Evolutionary conservation across 2,888 invertebrate species (phyloP).

Genomic region (Apamea monoglypha): DNA sequence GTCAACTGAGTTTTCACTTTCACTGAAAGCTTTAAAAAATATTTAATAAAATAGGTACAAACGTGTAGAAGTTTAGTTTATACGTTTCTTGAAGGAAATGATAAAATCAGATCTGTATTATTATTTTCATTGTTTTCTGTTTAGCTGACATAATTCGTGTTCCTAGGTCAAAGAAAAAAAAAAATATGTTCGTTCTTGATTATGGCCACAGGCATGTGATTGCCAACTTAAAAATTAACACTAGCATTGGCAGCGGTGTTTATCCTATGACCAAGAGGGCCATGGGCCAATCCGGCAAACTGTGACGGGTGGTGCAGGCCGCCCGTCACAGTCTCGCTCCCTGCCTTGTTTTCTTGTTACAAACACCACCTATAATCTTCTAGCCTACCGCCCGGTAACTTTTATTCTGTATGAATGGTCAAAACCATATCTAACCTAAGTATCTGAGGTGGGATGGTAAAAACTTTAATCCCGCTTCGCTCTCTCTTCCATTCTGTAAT

Average conservation of each 20-base stretch:
- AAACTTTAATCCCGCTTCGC: background rate
- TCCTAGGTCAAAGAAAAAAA: background rate
- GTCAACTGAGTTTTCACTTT: slow-evolving; percentile 44
- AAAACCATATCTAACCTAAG: background rate
- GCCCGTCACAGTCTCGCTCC: background rate
- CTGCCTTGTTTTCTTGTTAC: background rate
- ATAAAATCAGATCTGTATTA: background rate
- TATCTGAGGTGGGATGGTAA: background rate
- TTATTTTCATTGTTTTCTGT: background rate
- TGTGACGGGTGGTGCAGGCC: background rate
- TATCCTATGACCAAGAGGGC: background rate
- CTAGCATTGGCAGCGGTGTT: background rate
- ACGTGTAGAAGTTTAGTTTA: background rate
- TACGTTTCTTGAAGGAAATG: background rate
- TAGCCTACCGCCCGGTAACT: background rate
- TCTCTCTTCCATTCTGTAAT: background rate
- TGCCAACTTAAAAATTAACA: slow-evolving; percentile 13
- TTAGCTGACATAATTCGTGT: background rate
- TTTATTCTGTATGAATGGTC: background rate
- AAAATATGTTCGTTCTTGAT: background rate
- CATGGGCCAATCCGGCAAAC: background rate
- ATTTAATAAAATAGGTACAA: background rate
- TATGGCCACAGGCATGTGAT: background rate
- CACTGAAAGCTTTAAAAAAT: background rate
- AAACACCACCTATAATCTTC: background rate